Conservation (phyloP, 1,140 invertebrate species). For the Brachionus paranguensis region DNA sequence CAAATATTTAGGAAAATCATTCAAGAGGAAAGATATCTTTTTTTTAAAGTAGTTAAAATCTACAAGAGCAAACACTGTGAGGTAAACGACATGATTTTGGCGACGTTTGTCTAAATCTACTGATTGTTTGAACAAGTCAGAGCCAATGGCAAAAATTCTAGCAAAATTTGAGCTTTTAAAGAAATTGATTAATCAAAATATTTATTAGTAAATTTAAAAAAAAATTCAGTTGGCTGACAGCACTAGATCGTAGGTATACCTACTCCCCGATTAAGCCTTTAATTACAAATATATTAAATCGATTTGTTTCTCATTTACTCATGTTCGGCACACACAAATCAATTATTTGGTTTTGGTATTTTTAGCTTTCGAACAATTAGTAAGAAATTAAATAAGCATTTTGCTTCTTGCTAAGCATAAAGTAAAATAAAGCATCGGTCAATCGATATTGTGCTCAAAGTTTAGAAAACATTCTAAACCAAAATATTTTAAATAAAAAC, state of each 20-base stretch:
- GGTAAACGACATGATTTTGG: not conserved
- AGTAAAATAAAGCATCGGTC: not conserved
- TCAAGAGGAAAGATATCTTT: not conserved
- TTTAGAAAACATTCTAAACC: not conserved
- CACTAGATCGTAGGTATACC: not conserved
- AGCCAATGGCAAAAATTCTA: not conserved
- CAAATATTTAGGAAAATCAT: conserved; percentile 7
- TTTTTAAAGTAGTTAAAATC: not conserved
- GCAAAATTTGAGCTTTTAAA: not conserved
- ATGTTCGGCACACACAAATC: conserved; percentile 15
- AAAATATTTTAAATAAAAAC: not conserved
- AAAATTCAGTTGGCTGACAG: not conserved
- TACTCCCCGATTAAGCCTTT: not conserved
- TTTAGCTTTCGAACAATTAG: conserved; percentile 13
- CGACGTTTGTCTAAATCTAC: not conserved
- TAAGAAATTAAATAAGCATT: conserved; percentile 8
- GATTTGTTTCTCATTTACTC: conserved; percentile 2
- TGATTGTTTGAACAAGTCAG: not conserved
- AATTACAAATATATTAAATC: conserved; percentile 25
- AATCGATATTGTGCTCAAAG: not conserved
- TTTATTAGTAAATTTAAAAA: not conserved
- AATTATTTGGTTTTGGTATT: conserved; percentile 32
- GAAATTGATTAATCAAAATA: conserved; percentile 11
- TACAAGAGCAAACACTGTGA: not conserved
- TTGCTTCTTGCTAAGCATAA: not conserved